These are phyloP conservation scores for Eristalis tenax DNA, from an alignment of 2,888 invertebrate species.

Conservation along the genomic window DNA sequence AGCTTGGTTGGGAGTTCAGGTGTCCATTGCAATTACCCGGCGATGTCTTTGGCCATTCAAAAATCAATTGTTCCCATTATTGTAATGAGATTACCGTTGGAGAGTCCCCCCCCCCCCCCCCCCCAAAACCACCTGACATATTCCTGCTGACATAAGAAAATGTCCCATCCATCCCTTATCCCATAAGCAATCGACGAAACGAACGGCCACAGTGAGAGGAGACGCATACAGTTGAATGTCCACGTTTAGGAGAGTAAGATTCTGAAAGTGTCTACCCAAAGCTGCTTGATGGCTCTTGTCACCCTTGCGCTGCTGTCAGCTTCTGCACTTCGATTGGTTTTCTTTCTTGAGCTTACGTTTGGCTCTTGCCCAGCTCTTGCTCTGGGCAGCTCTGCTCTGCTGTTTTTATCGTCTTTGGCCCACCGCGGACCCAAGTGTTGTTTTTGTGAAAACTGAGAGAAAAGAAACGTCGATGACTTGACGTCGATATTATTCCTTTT, in stretches of 20 bases:
- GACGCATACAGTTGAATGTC: constrained; percentile 48
- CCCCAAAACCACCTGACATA: no score
- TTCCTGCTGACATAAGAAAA: constrained; percentile 30
- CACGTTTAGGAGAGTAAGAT: constrained; percentile 34
- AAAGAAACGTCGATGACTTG: constrained; percentile 22
- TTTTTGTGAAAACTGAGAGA: constrained; percentile 29
- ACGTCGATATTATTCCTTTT: constrained; percentile 31
- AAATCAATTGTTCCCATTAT: constrained; percentile 72
- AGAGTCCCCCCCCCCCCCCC: background rate
- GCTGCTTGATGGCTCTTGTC: constrained; percentile 48
- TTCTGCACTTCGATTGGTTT: constrained; percentile 16
- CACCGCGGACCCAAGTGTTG: constrained; percentile 39
- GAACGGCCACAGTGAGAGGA: background rate
- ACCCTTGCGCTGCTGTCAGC: constrained; percentile 21
- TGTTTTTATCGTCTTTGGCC: no score
- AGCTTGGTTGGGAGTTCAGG: constrained; percentile 16
- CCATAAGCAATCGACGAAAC: background rate
- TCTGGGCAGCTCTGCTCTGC: no score
- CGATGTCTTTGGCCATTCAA: constrained; percentile 62
- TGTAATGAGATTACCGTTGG: constrained; percentile 67
- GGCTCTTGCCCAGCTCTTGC: background rate
- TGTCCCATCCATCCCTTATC: constrained; percentile 29
- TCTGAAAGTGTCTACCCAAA: constrained; percentile 31
- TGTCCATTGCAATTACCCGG: constrained; percentile 57
- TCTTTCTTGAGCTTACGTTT: constrained; percentile 7